These are phyloP conservation scores for Morone saxatilis DNA, from an alignment of 2,113 vertebrate species.

Conservation along the genomic window DNA sequence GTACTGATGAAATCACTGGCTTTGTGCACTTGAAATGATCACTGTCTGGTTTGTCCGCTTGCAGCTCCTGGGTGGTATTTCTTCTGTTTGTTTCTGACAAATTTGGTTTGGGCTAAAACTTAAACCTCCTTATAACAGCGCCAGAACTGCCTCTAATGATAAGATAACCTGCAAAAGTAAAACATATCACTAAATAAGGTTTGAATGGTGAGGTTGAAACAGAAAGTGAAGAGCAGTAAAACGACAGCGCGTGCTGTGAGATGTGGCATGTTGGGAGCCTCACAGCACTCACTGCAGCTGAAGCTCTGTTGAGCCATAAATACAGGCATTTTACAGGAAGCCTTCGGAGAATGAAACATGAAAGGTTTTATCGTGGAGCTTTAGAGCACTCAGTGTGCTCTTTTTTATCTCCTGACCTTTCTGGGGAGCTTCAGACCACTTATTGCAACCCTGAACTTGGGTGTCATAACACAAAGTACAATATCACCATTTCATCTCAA, in stretches of 20 bases:
- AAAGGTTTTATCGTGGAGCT: slow-evolving; percentile 53
- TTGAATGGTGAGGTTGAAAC: slow-evolving; percentile 10
- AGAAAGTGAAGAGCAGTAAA: neutral
- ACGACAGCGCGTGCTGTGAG: neutral
- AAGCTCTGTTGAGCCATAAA: slow-evolving; percentile 41
- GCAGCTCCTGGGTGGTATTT: neutral
- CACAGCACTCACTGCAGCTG: slow-evolving; percentile 18
- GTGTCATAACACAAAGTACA: slow-evolving; percentile 36
- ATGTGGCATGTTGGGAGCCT: slow-evolving; percentile 14
- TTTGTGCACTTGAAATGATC: neutral
- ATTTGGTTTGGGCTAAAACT: neutral
- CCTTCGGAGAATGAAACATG: slow-evolving; percentile 43
- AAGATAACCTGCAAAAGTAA: neutral
- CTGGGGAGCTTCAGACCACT: slow-evolving; percentile 32
- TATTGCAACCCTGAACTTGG: slow-evolving; percentile 51
- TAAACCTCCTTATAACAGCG: neutral
- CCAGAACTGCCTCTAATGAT: neutral
- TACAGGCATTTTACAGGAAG: slow-evolving; percentile 44
- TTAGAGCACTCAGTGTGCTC: slow-evolving; percentile 37
- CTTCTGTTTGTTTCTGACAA: neutral
- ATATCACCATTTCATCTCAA: slow-evolving; percentile 52
- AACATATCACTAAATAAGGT: neutral
- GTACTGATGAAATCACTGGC: neutral
- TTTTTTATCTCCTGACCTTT: slow-evolving; percentile 55
- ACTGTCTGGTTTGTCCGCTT: neutral